These are phyloP conservation scores for Parazoanthus atlanticus DNA, from an alignment of 92 coral and sea anemone genomes.

Conservation along the genomic window DNA sequence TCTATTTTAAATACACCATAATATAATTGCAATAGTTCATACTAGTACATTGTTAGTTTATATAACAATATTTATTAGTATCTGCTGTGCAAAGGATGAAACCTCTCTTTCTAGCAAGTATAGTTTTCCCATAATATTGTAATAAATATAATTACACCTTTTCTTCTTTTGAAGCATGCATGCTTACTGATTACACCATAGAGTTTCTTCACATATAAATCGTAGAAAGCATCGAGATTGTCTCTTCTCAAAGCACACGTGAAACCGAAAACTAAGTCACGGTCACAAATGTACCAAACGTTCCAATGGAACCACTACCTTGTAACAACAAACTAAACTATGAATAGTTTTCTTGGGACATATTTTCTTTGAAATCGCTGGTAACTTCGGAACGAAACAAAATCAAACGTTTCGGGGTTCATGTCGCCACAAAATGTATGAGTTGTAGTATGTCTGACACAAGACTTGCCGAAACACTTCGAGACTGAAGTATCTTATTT, in stretches of 20 bases:
- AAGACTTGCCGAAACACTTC: background rate
- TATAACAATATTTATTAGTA: no score
- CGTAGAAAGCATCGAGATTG: no score
- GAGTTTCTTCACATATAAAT: no score
- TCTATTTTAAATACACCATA: no score
- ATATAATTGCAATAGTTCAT: no score
- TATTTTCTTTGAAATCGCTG: background rate
- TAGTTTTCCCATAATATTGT: no score
- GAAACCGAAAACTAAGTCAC: background rate
- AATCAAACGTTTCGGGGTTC: background rate
- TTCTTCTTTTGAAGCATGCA: no score
- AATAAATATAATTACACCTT: no score
- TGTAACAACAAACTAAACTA: background rate
- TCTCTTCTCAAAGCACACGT: background rate
- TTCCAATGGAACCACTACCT: background rate
- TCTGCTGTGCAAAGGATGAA: no score
- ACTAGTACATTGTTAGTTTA: no score
- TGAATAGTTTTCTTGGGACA: background rate
- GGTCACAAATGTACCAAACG: background rate
- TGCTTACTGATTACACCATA: no score
- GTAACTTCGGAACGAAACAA: background rate
- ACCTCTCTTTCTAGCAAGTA: no score
- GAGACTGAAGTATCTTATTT: background rate
- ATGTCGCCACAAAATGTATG: conserved; percentile 5
- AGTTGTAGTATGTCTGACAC: background rate